Base-by-base conservation (phyloP, 2,888 invertebrate species). In the Uloborus plumipes region DNA sequence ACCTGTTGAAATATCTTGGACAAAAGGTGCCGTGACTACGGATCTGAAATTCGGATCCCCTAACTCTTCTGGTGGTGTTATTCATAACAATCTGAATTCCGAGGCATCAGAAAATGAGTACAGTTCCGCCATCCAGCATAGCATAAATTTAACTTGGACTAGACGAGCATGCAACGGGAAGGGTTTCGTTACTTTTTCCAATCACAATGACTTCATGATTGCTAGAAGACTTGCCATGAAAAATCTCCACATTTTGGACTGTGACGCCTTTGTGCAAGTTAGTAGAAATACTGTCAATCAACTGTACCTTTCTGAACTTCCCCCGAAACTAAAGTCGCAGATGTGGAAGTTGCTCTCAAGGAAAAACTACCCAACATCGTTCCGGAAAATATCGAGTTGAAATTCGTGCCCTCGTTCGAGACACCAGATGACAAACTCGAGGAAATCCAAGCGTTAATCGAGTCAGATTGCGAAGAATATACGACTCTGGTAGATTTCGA, bases 1-100 rank as follows among this genome's bases (percentile, higher is more conserved):
- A 7, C 49, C 47, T 18, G 31, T 83, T 55, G 64, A 77, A 58
- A 55, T 83, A 53, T 69, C 58, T 26, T 83, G 72, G 66, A 55
- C 59, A 0, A 77, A 73, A 73, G 83, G 83, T 47, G 83, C 77
- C 55, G 47, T 55, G 18, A 61, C 67, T 53, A 73, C 39, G 9
- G 39, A 39, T 9, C 62, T 20, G 13, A 58, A 58, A 39, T 39
- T 39, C 9, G 39, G 39, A 39, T 39, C 39, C 3, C 39, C 11
- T 39, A 39, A 39, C 39, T 39, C 39, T 39, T 39, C 39, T 39
- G 39, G 39, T 39, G 39, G 39, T 39, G 39, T 39, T 1, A 39
- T 39, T 39, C 11, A 11, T 39, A 39, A 39, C 11, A 11, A 39
- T 11, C 9, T 39, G 11, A 39, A 9, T 39, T 2, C 39, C 6